Conservation (phyloP, 2,797 vertebrate species). For the Xiphophorus birchmanni region DNA sequence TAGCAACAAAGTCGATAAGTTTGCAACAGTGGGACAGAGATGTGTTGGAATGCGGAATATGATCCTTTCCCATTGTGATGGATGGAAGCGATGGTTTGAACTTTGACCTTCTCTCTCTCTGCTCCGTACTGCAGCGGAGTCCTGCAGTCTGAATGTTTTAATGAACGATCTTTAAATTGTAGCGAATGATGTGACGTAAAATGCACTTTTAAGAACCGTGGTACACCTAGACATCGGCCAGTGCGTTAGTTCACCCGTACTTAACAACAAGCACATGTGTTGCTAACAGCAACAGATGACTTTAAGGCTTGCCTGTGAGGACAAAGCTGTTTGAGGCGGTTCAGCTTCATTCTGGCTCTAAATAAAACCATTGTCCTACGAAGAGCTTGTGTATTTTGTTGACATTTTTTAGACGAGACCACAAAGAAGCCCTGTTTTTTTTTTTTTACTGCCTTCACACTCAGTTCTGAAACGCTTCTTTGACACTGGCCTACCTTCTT, state of each 20-base stretch:
- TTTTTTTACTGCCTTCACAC: not conserved
- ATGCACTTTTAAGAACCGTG: no score
- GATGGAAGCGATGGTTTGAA: no score
- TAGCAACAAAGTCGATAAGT: no score
- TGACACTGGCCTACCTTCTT: not conserved
- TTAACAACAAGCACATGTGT: not conserved
- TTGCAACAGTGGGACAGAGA: no score
- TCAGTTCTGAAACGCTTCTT: not conserved
- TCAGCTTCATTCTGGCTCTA: not conserved
- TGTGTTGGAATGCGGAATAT: no score
- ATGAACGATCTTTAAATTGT: no score
- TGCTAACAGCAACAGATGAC: not conserved
- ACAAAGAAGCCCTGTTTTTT: not conserved
- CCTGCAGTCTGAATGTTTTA: no score
- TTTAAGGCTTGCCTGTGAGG: not conserved
- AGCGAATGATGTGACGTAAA: no score
- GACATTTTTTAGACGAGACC: not conserved
- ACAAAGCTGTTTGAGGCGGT: not conserved
- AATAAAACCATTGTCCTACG: not conserved
- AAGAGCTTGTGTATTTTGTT: not conserved
- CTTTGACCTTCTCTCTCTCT: no score
- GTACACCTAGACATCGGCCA: not conserved
- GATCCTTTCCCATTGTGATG: no score
- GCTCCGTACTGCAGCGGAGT: no score
- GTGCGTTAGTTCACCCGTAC: not conserved